Evolutionary conservation across 2,113 vertebrate species (phyloP).

Genomic region (Capreolus pygargus): DNA sequence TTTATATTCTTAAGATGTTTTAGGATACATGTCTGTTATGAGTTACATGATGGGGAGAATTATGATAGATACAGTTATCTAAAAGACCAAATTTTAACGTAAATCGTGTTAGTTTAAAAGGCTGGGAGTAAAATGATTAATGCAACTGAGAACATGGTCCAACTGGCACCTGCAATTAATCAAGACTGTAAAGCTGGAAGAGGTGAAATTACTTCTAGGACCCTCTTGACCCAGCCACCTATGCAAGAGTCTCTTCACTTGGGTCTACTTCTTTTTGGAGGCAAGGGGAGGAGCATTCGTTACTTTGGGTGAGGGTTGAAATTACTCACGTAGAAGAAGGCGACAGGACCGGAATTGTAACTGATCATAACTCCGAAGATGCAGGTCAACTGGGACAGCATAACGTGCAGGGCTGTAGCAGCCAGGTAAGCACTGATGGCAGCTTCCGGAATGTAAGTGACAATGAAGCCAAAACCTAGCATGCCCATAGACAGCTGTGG

Average conservation of each 20-base stretch:
- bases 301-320: background rate
- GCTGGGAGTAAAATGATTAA: background rate
- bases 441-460: conserved; percentile 66
- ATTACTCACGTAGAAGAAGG: conserved; percentile 79
- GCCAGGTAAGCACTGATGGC: conserved; percentile 71
- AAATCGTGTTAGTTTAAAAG: background rate
- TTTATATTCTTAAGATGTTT: background rate
- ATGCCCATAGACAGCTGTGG: conserved; percentile 70
- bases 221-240: background rate
- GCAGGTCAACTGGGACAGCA: conserved; percentile 73
- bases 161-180: background rate
- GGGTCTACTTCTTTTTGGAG: background rate
- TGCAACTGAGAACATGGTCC: background rate
- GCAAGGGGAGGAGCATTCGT: background rate
- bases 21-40: background rate
- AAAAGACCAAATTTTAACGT: background rate
- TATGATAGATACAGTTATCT: background rate
- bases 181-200: background rate
- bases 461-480: conserved; percentile 72
- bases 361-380: conserved; percentile 70
- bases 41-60: background rate
- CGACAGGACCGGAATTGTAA: conserved; percentile 67
- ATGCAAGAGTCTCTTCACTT: background rate
- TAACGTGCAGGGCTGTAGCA: conserved; percentile 64
- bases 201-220: background rate